These are phyloP conservation scores for Setophaga kirtlandii DNA, from an alignment of 2,113 vertebrate genomes.

Conservation along the genomic window DNA sequence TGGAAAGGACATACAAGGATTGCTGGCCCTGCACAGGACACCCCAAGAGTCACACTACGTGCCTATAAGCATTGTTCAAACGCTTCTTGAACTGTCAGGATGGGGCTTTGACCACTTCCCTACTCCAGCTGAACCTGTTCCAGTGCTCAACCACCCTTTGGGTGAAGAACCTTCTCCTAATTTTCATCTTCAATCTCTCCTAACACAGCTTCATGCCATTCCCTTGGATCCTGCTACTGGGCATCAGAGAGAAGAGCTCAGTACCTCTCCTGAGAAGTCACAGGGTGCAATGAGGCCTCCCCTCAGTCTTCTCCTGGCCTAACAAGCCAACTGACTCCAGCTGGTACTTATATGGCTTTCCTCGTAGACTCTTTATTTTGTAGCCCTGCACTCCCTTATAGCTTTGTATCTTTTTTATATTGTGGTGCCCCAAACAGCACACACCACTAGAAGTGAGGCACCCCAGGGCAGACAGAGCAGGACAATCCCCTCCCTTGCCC, in stretches of 20 bases:
- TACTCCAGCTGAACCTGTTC: not conserved
- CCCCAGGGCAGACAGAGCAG: not conserved
- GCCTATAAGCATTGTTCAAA: not conserved
- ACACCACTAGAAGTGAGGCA: fast-evolving
- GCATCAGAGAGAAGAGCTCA: not conserved
- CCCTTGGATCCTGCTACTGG: not conserved
- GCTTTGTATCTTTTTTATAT: not conserved
- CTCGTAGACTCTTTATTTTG: not conserved
- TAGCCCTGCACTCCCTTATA: not conserved
- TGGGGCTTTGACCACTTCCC: not conserved
- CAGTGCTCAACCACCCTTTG: not conserved
- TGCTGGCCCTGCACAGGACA: not conserved
- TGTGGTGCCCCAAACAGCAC: not conserved
- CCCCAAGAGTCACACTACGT: not conserved
- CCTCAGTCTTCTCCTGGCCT: not conserved
- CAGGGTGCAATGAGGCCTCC: not conserved
- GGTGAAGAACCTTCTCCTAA: not conserved
- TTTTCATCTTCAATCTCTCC: not conserved
- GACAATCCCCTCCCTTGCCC: not conserved
- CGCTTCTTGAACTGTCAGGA: not conserved
- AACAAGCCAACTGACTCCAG: not conserved
- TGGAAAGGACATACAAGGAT: not conserved
- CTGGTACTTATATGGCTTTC: not conserved
- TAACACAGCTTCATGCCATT: not conserved
- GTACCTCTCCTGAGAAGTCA: not conserved